A percentile compares a stretch with the other conserved stretches of the same genome.
Conservation (phyloP, 2,113 vertebrate genomes). For the Balaeniceps rex region DNA sequence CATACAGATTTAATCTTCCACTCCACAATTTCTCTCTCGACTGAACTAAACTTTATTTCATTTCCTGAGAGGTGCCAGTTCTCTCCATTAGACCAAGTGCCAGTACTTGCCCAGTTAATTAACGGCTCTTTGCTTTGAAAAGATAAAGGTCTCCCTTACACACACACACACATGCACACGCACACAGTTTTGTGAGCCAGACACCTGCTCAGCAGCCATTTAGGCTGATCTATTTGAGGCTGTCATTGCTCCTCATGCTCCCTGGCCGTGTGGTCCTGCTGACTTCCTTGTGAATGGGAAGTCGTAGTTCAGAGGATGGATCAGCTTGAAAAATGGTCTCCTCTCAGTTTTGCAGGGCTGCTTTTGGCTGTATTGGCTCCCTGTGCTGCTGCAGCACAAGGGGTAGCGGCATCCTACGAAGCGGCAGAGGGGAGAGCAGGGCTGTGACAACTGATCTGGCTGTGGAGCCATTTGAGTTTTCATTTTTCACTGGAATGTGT, state of each 20-base stretch:
- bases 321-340: neutral
- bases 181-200: neutral
- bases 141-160: neutral
- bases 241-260: neutral
- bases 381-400: neutral
- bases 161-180: neutral
- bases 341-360: neutral
- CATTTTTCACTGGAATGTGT: neutral
- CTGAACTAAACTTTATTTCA: neutral
- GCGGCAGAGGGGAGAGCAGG: neutral
- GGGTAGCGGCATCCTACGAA: neutral
- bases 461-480: neutral
- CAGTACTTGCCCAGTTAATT: neutral
- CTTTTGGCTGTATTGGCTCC: neutral
- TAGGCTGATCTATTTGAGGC: neutral
- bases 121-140: neutral
- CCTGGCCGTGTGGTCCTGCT: neutral
- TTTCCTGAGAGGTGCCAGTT: neutral
- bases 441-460: neutral
- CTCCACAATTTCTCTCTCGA: neutral
- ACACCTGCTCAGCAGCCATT: rapidly evolving
- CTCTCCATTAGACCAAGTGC: neutral
- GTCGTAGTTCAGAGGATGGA: neutral
- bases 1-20: neutral
- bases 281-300: neutral